These are phyloP conservation scores for Hirtodrosophila cameraria DNA, from an alignment of 2,888 invertebrate genomes.

Conservation along the genomic window DNA sequence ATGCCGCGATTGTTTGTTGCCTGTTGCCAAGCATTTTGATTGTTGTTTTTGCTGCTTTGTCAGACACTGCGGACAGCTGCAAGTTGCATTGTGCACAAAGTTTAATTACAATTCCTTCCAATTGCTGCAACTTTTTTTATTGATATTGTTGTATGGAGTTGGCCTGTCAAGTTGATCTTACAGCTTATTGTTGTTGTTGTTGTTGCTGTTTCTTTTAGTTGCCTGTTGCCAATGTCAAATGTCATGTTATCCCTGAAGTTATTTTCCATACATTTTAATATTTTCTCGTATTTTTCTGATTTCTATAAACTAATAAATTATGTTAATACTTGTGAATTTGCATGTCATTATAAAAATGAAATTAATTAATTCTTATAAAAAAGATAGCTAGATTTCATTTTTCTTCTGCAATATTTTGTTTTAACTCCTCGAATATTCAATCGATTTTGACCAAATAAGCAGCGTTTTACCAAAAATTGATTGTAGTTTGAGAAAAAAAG, in stretches of 20 bases:
- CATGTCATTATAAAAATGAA: too few relatives aligned
- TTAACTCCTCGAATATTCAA: too few relatives aligned
- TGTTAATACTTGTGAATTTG: too few relatives aligned
- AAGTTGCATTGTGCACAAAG: constrained; percentile 67
- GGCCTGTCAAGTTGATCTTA: constrained; percentile 26
- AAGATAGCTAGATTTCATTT: too few relatives aligned
- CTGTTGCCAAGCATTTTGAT: constrained; percentile 68
- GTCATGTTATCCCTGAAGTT: constrained; percentile 64
- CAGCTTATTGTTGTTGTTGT: constrained; percentile 4
- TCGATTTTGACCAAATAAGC: too few relatives aligned
- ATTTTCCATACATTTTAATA: background rate
- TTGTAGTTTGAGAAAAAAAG: too few relatives aligned
- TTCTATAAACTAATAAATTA: too few relatives aligned
- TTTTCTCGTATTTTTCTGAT: too few relatives aligned
- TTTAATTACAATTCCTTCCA: constrained; percentile 73
- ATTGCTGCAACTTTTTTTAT: constrained; percentile 75
- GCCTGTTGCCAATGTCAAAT: constrained; percentile 73
- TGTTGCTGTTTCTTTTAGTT: too few relatives aligned
- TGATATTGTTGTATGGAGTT: constrained; percentile 72
- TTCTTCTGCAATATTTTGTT: too few relatives aligned
- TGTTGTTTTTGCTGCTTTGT: constrained; percentile 45
- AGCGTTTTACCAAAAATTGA: too few relatives aligned
- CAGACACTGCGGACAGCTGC: constrained; percentile 75
- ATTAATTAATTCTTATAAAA: too few relatives aligned
- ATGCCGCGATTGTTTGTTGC: constrained; percentile 46